Evolutionary conservation across 1,140 invertebrate genomes (phyloP).

Genomic region (Fopius arisanus): DNA sequence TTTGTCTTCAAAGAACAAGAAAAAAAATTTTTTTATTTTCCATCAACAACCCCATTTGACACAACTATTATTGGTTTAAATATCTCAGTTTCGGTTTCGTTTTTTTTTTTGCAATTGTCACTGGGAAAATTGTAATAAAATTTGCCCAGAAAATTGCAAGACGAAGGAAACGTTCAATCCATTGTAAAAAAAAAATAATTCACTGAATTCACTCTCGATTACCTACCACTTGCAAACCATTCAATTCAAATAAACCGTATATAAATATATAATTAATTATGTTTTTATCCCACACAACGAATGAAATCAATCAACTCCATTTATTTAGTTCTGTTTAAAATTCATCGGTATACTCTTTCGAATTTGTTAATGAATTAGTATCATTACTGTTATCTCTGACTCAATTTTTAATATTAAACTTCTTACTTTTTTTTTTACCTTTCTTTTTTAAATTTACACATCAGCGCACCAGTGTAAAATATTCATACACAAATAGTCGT

Average conservation of each 20-base stretch:
- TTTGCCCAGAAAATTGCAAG: not conserved
- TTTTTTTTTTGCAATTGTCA: too few relatives aligned
- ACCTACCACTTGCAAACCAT: constrained; percentile 37
- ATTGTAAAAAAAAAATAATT: not conserved
- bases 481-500: constrained; percentile 47
- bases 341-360: not conserved
- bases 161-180: not conserved
- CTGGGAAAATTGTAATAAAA: too few relatives aligned
- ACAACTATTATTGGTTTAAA: not conserved
- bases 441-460: constrained; percentile 41
- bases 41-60: not conserved
- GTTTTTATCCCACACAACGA: constrained; percentile 51
- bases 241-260: constrained; percentile 30
- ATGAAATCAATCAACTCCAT: constrained; percentile 39
- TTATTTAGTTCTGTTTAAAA: not conserved
- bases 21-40: not conserved
- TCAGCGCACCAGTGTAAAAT: constrained; percentile 53
- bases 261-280: constrained; percentile 35
- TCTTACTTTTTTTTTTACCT: too few relatives aligned
- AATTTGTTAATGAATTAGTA: not conserved
- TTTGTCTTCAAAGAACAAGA: not conserved
- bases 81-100: too few relatives aligned
- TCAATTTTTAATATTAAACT: not conserved
- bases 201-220: not conserved
- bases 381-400: constrained; percentile 5